Base-by-base conservation (phyloP, 2,888 invertebrate species). In the Magallana nippona region DNA sequence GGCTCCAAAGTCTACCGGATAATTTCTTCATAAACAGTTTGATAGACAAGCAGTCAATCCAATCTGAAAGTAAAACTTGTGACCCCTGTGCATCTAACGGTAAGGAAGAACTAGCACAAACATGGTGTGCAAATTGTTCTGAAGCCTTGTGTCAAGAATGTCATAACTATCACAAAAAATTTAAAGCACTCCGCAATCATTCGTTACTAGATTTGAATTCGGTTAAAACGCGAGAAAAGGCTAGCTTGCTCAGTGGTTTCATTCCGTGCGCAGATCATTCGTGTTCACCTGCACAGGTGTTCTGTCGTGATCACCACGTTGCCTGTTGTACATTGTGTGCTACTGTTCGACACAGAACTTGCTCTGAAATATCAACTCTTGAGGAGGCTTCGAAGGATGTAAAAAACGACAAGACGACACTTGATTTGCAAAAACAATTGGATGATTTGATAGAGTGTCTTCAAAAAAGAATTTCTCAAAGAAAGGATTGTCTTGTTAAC, bases 341-440 rank as follows among this genome's bases (percentile, higher is more conserved):
- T 1, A 62, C 62, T 11, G 60, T 81, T 58, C 55, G 58, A 22
- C 81, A 81, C 32, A 44, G 79, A 57, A 79, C 15, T n/a, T 79
- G 79, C 17, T 56, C 55, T n/a, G 79, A 79, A 55, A 57, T 79
- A 22, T 22, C 44, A 19, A 56, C 79, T 15, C 15, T 79, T 55
- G 79, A 79, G 19, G 79, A 55, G 19, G 79, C 79, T 79, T n/a
- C 79, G 13, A 57, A 56, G 8, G 56, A 27, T 1, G 57, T 79
- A 1, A 79, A 79, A 55, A 27, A 79, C 1, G 57, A n/a, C 55
- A 55, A 55, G 27, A 56, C 13, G 11, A 79, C 56, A 3, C 56
- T n/a, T n/a, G 79, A 79, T 55, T 56, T 79, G 32, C 22, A 15
- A 27, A 22, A 22, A 13, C 22, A 27, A 0, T 71, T 71, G 2